These are phyloP conservation scores for Orchesella cincta DNA, from an alignment of 1,140 invertebrate species.

Conservation along the genomic window DNA sequence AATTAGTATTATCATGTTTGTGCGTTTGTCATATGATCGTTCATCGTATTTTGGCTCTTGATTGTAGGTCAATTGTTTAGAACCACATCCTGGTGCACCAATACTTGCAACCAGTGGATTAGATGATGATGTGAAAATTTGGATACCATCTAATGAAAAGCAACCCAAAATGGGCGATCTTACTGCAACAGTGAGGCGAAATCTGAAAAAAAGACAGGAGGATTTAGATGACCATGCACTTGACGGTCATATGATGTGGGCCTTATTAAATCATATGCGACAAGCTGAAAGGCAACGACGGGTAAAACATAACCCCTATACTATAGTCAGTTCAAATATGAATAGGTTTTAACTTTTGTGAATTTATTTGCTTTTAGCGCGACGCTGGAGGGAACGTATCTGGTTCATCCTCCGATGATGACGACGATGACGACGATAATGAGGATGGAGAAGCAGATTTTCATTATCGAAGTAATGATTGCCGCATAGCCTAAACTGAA, in stretches of 20 bases:
- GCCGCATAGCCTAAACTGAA: not conserved
- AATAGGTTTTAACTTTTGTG: not conserved
- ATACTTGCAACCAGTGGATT: slow-evolving; percentile 87
- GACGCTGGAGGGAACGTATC: slow-evolving; percentile 1
- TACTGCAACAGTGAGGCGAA: slow-evolving; percentile 57
- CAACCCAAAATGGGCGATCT: slow-evolving; percentile 61
- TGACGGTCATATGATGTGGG: slow-evolving; percentile 63
- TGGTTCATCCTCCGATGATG: slow-evolving; percentile 30
- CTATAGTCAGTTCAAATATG: too few relatives aligned
- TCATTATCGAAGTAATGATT: slow-evolving; percentile 29
- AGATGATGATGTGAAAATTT: slow-evolving; percentile 90
- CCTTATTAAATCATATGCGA: slow-evolving; percentile 61
- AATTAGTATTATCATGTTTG: not conserved
- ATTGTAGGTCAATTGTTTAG: slow-evolving; percentile 83
- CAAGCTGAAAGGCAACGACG: slow-evolving; percentile 53
- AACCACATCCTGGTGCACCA: slow-evolving; percentile 84
- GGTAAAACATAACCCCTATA: slow-evolving; percentile 41
- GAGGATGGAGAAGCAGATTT: not conserved
- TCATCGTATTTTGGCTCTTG: slow-evolving; percentile 36
- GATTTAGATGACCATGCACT: slow-evolving; percentile 57
- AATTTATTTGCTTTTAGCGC: slow-evolving; percentile 4
- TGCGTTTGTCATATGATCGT: not conserved
- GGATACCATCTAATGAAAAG: slow-evolving; percentile 73
- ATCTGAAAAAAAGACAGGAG: slow-evolving; percentile 59
- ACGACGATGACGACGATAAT: slow-evolving; percentile 46